Evolutionary conservation across 2,797 vertebrate genomes (phyloP), one percentile per base, ranked within the genome.

Genomic region (Muraenolepis orangiensis): DNA sequence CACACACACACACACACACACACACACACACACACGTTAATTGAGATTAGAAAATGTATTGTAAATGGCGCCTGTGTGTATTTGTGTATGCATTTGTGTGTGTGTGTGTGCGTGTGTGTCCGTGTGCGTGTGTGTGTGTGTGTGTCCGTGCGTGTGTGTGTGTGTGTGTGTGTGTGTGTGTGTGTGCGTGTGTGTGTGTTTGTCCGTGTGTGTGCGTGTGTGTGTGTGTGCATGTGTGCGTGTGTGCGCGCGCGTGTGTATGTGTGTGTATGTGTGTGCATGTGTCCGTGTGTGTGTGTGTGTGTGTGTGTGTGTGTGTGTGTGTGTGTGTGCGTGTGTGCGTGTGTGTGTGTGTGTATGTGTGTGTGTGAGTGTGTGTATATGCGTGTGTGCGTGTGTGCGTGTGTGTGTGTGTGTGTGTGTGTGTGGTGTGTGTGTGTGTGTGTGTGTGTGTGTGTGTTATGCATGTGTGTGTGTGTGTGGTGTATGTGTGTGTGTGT

Each of bases 311-410:
- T 34, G 31, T 29, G 36, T 57, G 34, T 42, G 30, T 1, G 31
- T 32, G 14, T 5, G 1, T 46, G 36, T 42, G 66, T 23, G 29
- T 74, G n/a, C 32, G 32, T 66, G 72, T 40, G 64, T 40, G 32
- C 12, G 72, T 40, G 32, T 23, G 57, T 29, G 46, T 20, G 72
- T 40, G 34, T 16, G 72, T 61, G 64, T 67, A 61, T 73, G 69
- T 3, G 30, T 31, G 14, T 7, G 1, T 64, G 46, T 64, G 69
- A 14, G 66, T 71, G 64, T 64, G 20, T 40, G 64, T 67, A 29
- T 51, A 26, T 30, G 28, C 11, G 72, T 64, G 68, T 68, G 69
- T 72, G 70, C 1, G 31, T 31, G 70, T 1, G 36, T 68, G 30
- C 73, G 26, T 40, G 68, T 61, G 73, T 46, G 66, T 42, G 64